These are phyloP conservation scores for Oreochromis grahami DNA, from an alignment of 2,797 vertebrate genomes.

Conservation along the genomic window DNA sequence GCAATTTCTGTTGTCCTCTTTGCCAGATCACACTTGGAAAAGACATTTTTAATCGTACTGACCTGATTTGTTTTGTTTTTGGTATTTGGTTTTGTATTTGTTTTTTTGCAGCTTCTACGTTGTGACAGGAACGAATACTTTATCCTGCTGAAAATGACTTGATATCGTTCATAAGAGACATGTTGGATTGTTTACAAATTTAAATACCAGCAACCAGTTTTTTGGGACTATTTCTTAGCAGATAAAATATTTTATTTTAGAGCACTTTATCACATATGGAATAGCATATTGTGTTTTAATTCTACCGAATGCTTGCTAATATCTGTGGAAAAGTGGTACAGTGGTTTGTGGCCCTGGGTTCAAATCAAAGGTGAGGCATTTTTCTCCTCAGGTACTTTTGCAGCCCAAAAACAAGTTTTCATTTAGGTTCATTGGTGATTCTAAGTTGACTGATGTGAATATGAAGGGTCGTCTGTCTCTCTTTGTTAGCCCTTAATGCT, in stretches of 20 bases:
- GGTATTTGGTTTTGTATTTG: background rate
- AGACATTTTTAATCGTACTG: background rate
- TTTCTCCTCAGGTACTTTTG: background rate
- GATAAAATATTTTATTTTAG: background rate
- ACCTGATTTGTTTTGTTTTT: background rate
- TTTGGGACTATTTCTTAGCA: background rate
- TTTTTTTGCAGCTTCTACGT: background rate
- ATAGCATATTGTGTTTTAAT: background rate
- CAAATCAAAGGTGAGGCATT: background rate
- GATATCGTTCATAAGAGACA: rapidly evolving
- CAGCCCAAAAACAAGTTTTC: background rate
- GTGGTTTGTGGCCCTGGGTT: background rate
- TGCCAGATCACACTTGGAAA: background rate
- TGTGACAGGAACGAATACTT: background rate
- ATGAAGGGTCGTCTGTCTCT: background rate
- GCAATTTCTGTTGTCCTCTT: too few species aligned
- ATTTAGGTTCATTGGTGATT: background rate
- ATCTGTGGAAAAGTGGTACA: background rate
- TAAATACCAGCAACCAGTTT: background rate
- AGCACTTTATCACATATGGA: background rate
- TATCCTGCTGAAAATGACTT: background rate
- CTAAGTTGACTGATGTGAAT: background rate
- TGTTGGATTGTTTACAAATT: background rate
- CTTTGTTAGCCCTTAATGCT: background rate
- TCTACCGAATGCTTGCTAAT: background rate